A percentile compares a stretch with the other conserved stretches of the same genome.
phyloP scores from a whole-genome alignment of 2,113 vertebrate species.

The Oncorhynchus kisutch region DNA sequence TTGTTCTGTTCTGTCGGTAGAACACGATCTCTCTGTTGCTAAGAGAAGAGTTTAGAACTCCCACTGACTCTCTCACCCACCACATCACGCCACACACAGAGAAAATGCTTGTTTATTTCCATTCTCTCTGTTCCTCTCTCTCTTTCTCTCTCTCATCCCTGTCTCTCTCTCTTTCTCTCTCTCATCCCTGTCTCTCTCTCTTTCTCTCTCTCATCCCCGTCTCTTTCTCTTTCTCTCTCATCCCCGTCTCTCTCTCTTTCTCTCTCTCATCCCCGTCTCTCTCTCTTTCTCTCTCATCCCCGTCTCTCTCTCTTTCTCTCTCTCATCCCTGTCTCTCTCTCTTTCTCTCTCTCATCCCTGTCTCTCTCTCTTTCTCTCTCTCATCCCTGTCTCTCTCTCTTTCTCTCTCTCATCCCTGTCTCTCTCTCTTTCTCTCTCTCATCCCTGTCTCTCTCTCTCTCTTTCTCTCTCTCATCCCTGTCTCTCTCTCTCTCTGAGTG shows the following conservation, averaged over 20 bases:
- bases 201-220: conserved; percentile 1
- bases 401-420: conserved; percentile 10
- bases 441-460: neutral
- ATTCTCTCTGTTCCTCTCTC: neutral
- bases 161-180: neutral
- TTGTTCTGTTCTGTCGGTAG: conserved; percentile 9
- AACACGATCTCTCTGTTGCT: conserved; percentile 24
- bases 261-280: neutral
- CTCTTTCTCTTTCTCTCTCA: neutral
- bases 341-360: too few relatives aligned
- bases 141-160: conserved; percentile 1
- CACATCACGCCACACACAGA: neutral
- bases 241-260: neutral
- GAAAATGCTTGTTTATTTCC: too few relatives aligned
- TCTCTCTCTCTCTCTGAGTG: neutral
- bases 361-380: neutral
- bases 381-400: neutral
- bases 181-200: neutral
- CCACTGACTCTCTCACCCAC: conserved; percentile 3
- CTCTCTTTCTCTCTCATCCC: neutral
- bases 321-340: neutral
- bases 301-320: neutral
- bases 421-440: neutral
- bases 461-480: conserved; percentile 5
- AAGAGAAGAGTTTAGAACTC: conserved; percentile 18